A percentile compares a stretch with the other conserved stretches of the same genome.
Evolutionary conservation across 1,140 invertebrate genomes (phyloP).

Genomic region (Pollicipes pollicipes): DNA sequence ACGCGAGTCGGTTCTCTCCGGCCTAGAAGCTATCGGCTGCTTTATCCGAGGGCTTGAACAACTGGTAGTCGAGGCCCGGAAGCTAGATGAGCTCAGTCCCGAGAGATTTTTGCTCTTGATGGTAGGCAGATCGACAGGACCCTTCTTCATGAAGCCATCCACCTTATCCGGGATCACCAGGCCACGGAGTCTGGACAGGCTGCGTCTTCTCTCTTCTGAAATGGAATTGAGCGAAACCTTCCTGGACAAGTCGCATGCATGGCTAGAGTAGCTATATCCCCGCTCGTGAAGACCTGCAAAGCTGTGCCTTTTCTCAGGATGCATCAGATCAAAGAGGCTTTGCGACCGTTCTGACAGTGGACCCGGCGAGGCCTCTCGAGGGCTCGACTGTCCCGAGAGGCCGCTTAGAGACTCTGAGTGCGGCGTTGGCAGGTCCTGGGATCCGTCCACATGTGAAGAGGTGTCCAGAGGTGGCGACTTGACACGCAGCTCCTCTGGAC

Average conservation of each 20-base stretch:
- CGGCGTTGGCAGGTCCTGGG: conserved; percentile 4
- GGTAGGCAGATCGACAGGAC: conserved; percentile 50
- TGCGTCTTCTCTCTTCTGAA: conserved; percentile 51
- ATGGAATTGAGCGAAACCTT: conserved; percentile 18
- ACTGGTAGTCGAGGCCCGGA: conserved; percentile 27
- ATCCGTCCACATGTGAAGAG: no score
- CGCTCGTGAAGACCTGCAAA: conserved; percentile 13
- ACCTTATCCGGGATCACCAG: conserved; percentile 56
- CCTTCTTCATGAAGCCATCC: conserved; percentile 17
- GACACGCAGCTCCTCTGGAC: no score
- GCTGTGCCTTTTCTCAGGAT: conserved; percentile 21
- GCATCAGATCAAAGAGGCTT: conserved; percentile 30
- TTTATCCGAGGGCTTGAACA: conserved; percentile 16
- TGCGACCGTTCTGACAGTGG: conserved; percentile 27
- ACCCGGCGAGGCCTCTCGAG: conserved; percentile 11
- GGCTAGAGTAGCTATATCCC: conserved; percentile 31
- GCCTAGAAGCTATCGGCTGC: conserved; percentile 12
- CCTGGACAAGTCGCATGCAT: conserved; percentile 16
- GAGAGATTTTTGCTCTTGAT: conserved; percentile 42
- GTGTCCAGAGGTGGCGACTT: no score
- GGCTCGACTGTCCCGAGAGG: conserved; percentile 4
- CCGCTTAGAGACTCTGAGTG: conserved; percentile 10
- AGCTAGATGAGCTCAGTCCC: conserved; percentile 19
- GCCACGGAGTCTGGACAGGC: conserved; percentile 61
- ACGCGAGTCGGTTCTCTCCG: conserved; percentile 21